Base-by-base conservation (phyloP, 1,140 invertebrate genomes). In the Pygmarrhopalites habei region DNA sequence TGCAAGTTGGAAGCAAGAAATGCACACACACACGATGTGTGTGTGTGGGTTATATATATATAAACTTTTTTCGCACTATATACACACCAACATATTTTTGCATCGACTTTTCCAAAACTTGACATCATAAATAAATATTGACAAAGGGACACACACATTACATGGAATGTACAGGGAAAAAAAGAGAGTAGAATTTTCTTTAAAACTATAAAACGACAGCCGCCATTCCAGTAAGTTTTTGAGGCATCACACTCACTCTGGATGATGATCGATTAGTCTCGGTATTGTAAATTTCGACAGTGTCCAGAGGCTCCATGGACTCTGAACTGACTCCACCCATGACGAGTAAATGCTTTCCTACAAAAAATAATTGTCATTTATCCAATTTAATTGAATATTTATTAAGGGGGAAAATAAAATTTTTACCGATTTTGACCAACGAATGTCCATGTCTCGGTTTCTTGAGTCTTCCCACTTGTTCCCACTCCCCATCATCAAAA, bases 401-500 rank as follows among this genome's bases (percentile, higher is more conserved):
- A 32, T 12, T 7, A 23, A 21, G 19, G 7, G 12, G 46, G 51
- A 55, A 55, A 28, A 55, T n/a, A n/a, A n/a, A n/a, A n/a, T n/a
- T n/a, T 14, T 57, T 41, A 10, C 56, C 56, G 3, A 58, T 26
- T 46, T 43, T 44, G 14, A 44, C 56, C 4, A 58, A 3, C 14
- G 56, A 2, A 19, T 58, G 56, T 19, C 35, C 56, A 46, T 58
- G 56, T 28, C 56, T 43, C 7, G 56, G 15, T 14, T 12, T 46
- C 17, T 43, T 46, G 2, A 58, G 26, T 2, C 14, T 3, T 7
- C 56, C 56, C 5, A 58, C 41, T 14, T 2, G 2, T 25, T 26
- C 23, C 56, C 56, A 58, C 21, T 29, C 56, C 25, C 41, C 56
- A 25, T 58, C 56, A 12, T 58, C 39, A 44, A 43, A 46, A 19